These are phyloP conservation scores for Conus ventricosus DNA, from an alignment of 1,140 invertebrate genomes.

Conservation along the genomic window DNA sequence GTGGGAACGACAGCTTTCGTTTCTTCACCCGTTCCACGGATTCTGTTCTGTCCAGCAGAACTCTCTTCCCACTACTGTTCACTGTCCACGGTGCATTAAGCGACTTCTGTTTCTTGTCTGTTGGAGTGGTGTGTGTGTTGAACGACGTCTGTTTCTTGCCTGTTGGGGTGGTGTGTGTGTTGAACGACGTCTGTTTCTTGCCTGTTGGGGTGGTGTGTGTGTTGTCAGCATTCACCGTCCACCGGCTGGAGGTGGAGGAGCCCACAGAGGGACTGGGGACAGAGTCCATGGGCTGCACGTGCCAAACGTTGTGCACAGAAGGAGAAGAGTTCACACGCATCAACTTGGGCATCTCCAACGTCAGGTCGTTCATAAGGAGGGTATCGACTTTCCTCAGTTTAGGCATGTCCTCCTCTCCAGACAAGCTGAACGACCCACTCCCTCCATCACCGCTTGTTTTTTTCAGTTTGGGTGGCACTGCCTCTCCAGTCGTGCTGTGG, in stretches of 20 bases:
- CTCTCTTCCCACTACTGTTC: constrained; percentile 9
- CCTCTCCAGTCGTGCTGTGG: background rate
- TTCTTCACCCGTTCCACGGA: background rate
- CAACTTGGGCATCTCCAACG: background rate
- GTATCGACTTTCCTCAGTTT: constrained; percentile 63
- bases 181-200: no score
- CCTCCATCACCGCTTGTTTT: no score
- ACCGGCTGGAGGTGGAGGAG: constrained; percentile 61
- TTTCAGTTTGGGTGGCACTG: background rate
- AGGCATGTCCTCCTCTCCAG: background rate
- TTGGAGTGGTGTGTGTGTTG: background rate
- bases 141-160: no score
- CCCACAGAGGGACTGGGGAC: constrained; percentile 64
- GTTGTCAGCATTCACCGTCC: no score
- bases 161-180: no score
- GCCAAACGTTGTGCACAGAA: constrained; percentile 45
- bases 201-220: no score
- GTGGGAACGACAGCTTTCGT: background rate
- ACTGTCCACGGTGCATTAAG: constrained; percentile 49
- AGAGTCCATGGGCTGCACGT: constrained; percentile 63
- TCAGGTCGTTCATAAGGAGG: constrained; percentile 47
- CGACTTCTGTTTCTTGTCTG: constrained; percentile 21
- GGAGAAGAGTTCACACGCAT: background rate
- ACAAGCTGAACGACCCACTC: no score
- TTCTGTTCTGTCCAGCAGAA: background rate